Conservation (phyloP, 2,113 vertebrate genomes). For the Scophthalmus maximus region DNA sequence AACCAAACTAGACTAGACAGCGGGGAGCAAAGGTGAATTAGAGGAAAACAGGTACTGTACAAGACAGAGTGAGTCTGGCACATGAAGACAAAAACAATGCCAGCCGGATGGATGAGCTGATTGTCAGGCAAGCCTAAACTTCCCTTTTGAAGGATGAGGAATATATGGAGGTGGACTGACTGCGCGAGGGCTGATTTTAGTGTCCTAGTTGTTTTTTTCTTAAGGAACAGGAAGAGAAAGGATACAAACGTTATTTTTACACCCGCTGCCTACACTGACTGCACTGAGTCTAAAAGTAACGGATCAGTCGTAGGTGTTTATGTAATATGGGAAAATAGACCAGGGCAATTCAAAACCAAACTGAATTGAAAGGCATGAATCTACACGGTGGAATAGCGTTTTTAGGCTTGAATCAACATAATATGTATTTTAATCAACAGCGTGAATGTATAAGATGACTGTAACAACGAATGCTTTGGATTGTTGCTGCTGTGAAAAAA, state of each 20-base stretch:
- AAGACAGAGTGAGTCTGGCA: slow-evolving; percentile 10
- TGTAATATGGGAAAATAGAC: slow-evolving; percentile 27
- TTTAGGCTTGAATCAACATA: background rate
- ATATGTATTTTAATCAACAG: too few species aligned
- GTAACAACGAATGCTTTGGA: too few species aligned
- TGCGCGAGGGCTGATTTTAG: slow-evolving; percentile 45
- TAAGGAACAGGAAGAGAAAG: slow-evolving; percentile 24
- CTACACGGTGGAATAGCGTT: background rate
- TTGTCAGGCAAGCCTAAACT: too few species aligned
- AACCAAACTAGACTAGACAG: background rate
- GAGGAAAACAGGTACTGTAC: background rate
- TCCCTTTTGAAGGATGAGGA: slow-evolving; percentile 43
- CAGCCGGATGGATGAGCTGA: slow-evolving; percentile 13
- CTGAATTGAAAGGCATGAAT: background rate
- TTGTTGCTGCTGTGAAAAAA: too few species aligned
- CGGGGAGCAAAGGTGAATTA: background rate
- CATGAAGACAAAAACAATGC: slow-evolving; percentile 7
- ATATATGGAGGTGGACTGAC: slow-evolving; percentile 51
- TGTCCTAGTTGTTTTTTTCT: slow-evolving; percentile 40
- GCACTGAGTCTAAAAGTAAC: slow-evolving; percentile 47
- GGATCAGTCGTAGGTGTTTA: slow-evolving; percentile 38
- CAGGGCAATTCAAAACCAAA: too few species aligned
- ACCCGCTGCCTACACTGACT: slow-evolving; percentile 57
- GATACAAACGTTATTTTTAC: slow-evolving; percentile 18
- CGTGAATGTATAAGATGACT: too few species aligned